These are phyloP conservation scores for Megalopta genalis DNA, from an alignment of 1,140 invertebrate genomes.

Conservation along the genomic window DNA sequence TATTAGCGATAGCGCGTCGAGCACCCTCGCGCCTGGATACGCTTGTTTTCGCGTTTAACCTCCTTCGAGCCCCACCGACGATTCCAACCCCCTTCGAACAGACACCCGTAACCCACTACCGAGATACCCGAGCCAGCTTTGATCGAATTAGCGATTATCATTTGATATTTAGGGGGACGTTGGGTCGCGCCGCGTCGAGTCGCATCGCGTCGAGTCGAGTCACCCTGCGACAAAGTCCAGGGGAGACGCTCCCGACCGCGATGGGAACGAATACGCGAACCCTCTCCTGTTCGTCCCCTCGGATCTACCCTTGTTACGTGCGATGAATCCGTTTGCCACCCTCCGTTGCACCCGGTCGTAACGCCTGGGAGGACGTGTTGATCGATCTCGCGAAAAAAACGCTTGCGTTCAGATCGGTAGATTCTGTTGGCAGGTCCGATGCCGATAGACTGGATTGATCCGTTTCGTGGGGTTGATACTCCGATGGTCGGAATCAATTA, in stretches of 20 bases:
- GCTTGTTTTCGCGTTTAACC: constrained; percentile 70
- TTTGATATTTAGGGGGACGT: constrained; percentile 31
- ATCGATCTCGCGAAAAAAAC: too few species aligned
- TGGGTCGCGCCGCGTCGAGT: too few species aligned
- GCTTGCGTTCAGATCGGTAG: too few species aligned
- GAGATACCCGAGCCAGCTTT: constrained; percentile 22
- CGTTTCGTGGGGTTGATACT: too few species aligned
- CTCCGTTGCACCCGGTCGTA: not conserved
- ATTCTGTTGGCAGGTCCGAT: too few species aligned
- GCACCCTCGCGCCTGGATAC: constrained; percentile 66
- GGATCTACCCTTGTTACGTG: too few species aligned
- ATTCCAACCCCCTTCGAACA: not conserved
- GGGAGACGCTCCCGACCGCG: not conserved
- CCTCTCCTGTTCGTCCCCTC: not conserved
- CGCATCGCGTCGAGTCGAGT: too few species aligned
- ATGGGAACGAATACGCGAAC: constrained; percentile 20
- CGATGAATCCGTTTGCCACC: not conserved
- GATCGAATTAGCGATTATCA: constrained; percentile 65
- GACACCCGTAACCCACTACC: constrained; percentile 34
- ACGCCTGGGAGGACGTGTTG: not conserved
- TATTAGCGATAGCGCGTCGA: constrained; percentile 71
- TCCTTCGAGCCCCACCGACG: constrained; percentile 23
- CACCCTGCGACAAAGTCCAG: constrained; percentile 9
- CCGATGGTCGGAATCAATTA: too few species aligned
- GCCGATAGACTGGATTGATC: too few species aligned